phyloP scores from a whole-genome alignment of 2,888 invertebrate species.

The Lasioglossum lativentre region DNA sequence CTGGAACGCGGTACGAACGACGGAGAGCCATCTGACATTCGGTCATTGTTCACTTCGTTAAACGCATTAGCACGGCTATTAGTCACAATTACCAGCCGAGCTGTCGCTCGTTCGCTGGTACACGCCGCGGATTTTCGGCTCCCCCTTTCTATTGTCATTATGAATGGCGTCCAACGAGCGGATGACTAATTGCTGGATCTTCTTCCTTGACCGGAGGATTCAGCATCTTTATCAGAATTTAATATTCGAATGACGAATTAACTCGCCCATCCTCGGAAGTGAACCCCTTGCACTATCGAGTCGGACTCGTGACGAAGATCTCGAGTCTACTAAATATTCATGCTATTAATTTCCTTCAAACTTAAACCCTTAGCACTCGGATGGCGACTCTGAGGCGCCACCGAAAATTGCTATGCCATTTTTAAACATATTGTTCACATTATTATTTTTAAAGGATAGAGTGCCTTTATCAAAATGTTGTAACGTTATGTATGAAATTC shows the following conservation, averaged over 20 bases:
- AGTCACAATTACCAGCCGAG: constrained; percentile 78
- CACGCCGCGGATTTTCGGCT: constrained; percentile 35
- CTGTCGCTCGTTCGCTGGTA: constrained; percentile 44
- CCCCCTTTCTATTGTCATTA: constrained; percentile 31
- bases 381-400: too few relatives aligned
- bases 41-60: constrained; percentile 81
- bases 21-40: constrained; percentile 66
- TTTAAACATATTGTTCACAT: too few relatives aligned
- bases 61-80: constrained; percentile 79
- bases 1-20: constrained; percentile 9
- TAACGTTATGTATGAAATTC: too few relatives aligned
- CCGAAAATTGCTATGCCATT: too few relatives aligned
- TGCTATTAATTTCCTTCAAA: too few relatives aligned
- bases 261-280: too few relatives aligned
- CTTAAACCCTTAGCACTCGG: too few relatives aligned
- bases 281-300: too few relatives aligned
- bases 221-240: background rate
- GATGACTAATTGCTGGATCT: background rate
- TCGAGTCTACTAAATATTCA: too few relatives aligned
- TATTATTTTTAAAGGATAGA: too few relatives aligned
- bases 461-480: too few relatives aligned
- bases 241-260: background rate
- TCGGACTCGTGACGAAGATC: too few relatives aligned
- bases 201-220: background rate
- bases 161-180: background rate